A percentile compares a stretch with the other conserved stretches of the same genome.
Evolutionary conservation across 2,888 invertebrate genomes (phyloP).

Genomic region (Drosophila borborema): DNA sequence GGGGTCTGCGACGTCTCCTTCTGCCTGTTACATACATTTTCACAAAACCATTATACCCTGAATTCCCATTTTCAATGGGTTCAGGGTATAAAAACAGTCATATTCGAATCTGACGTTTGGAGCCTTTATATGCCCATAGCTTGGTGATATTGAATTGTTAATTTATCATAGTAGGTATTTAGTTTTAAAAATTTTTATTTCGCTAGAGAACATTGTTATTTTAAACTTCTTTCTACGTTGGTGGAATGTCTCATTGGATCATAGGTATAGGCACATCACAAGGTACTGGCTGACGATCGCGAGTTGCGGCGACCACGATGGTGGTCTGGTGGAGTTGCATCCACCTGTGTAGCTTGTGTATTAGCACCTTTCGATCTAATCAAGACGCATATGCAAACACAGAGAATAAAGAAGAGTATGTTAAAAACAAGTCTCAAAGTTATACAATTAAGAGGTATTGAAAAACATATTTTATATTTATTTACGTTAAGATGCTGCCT

Average conservation of each 20-base stretch:
- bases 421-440: constrained; percentile 32
- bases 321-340: constrained; percentile 64
- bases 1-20: too few relatives aligned
- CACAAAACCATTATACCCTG: too few relatives aligned
- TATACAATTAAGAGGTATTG: constrained; percentile 1
- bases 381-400: constrained; percentile 63
- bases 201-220: neutral
- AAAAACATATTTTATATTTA: neutral
- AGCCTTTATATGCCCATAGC: neutral
- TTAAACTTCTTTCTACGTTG: neutral
- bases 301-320: constrained; percentile 48
- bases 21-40: too few relatives aligned
- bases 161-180: constrained; percentile 2
- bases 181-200: neutral
- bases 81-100: neutral
- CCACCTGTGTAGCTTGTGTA: constrained; percentile 45
- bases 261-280: constrained; percentile 7
- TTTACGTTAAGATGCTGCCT: neutral
- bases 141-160: neutral
- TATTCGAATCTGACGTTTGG: neutral
- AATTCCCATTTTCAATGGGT: too few relatives aligned
- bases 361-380: constrained; percentile 57
- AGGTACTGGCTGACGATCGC: constrained; percentile 40
- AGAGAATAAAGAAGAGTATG: constrained; percentile 21
- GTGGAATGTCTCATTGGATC: neutral